Evolutionary conservation across 2,888 invertebrate genomes (phyloP).

Genomic region (Epirrita christyi): DNA sequence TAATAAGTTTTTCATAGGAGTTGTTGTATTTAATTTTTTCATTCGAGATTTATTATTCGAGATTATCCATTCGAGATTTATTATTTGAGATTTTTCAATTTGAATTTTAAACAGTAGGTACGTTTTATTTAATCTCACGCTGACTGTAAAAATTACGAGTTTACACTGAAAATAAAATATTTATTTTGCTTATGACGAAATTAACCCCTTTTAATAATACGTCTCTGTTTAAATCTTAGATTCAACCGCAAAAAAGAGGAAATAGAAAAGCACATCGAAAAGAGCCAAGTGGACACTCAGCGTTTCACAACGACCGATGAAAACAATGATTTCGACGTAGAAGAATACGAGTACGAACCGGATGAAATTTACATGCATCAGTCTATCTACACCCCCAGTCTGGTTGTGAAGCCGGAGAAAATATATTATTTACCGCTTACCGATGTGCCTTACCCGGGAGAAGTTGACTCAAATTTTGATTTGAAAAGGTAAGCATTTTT

Average conservation of each 20-base stretch:
- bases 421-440: conserved; percentile 67
- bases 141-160: too few species aligned
- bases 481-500: conserved; percentile 58
- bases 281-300: conserved; percentile 36
- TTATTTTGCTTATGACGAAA: too few species aligned
- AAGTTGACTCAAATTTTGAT: conserved; percentile 67
- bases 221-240: conserved; percentile 38
- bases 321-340: conserved; percentile 68
- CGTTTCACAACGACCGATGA: conserved; percentile 38
- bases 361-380: conserved; percentile 52
- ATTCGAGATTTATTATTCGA: too few species aligned
- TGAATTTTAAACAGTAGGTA: too few species aligned
- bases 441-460: conserved; percentile 71
- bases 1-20: too few species aligned
- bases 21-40: too few species aligned
- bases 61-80: too few species aligned
- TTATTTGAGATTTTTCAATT: too few species aligned
- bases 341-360: conserved; percentile 54
- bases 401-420: conserved; percentile 49
- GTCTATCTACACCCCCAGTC: conserved; percentile 43
- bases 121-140: too few species aligned
- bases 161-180: too few species aligned
- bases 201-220: too few species aligned
- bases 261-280: conserved; percentile 57
- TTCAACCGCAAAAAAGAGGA: conserved; percentile 66